These are phyloP conservation scores for Leptoteleia sp. DNA, from an alignment of 1,140 invertebrate genomes.

Conservation along the genomic window DNA sequence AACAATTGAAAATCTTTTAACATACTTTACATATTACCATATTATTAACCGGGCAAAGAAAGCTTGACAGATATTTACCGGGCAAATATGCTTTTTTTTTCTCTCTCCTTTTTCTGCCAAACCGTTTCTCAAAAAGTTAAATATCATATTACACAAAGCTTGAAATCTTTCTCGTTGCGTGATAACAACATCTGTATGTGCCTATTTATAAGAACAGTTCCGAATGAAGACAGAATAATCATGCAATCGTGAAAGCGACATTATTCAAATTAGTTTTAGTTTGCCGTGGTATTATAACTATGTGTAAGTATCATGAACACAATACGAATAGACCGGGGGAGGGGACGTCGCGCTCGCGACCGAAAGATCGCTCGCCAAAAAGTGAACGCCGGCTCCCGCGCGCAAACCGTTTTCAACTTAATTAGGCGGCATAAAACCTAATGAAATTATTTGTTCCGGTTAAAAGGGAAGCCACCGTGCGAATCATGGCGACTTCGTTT, in stretches of 20 bases:
- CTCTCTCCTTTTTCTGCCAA: too few species aligned
- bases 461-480: background rate
- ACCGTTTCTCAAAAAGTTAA: too few species aligned
- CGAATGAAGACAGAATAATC: slow-evolving; percentile 53
- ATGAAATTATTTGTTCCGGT: slow-evolving; percentile 5
- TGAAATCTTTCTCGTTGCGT: too few species aligned
- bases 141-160: too few species aligned
- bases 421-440: slow-evolving; percentile 4
- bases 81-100: too few species aligned
- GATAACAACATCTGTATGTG: too few species aligned
- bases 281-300: slow-evolving; percentile 45
- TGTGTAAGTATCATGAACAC: slow-evolving; percentile 56
- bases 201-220: slow-evolving; percentile 44
- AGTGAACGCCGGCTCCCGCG: background rate
- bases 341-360: background rate
- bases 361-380: background rate
- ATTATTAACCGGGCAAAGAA: too few species aligned
- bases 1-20: too few species aligned
- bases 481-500: background rate
- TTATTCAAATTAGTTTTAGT: slow-evolving; percentile 61
- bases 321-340: slow-evolving; percentile 49
- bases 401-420: background rate
- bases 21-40: too few species aligned
- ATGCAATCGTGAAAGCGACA: slow-evolving; percentile 58
- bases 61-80: too few species aligned